These are phyloP conservation scores for Bos javanicus DNA, from an alignment of 2,113 vertebrate species.

Conservation along the genomic window DNA sequence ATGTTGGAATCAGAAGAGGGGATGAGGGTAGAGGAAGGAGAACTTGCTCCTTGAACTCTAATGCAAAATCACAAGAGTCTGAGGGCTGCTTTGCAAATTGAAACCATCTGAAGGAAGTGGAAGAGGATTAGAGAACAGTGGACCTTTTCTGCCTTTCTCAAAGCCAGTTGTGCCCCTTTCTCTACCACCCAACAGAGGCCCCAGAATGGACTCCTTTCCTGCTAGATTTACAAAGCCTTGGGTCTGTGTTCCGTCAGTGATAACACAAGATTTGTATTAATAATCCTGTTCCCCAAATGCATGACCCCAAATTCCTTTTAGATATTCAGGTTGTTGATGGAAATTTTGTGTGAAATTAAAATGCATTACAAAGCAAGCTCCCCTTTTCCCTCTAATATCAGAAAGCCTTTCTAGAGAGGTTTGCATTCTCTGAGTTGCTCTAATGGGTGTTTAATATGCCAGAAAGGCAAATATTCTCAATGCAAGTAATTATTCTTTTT, in stretches of 20 bases:
- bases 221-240: neutral
- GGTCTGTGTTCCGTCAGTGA: slow-evolving; percentile 32
- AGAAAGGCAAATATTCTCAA: slow-evolving; percentile 71
- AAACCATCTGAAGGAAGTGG: neutral
- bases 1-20: neutral
- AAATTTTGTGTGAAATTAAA: slow-evolving; percentile 72
- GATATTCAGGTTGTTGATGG: slow-evolving; percentile 34
- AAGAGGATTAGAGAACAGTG: neutral
- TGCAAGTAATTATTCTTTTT: slow-evolving; percentile 67
- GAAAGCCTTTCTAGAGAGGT: slow-evolving; percentile 39
- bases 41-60: neutral
- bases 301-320: slow-evolving; percentile 68
- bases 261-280: slow-evolving; percentile 54
- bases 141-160: neutral
- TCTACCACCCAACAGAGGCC: no score
- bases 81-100: neutral
- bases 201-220: neutral
- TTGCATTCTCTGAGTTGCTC: slow-evolving; percentile 58
- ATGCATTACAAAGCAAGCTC: slow-evolving; percentile 51
- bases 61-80: neutral
- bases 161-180: neutral
- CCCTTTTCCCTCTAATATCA: slow-evolving; percentile 63
- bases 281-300: slow-evolving; percentile 46
- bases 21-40: neutral
- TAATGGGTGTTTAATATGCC: slow-evolving; percentile 61